Evolutionary conservation across 2,888 invertebrate genomes (phyloP).

Genomic region (Mechanitis mazaeus): DNA sequence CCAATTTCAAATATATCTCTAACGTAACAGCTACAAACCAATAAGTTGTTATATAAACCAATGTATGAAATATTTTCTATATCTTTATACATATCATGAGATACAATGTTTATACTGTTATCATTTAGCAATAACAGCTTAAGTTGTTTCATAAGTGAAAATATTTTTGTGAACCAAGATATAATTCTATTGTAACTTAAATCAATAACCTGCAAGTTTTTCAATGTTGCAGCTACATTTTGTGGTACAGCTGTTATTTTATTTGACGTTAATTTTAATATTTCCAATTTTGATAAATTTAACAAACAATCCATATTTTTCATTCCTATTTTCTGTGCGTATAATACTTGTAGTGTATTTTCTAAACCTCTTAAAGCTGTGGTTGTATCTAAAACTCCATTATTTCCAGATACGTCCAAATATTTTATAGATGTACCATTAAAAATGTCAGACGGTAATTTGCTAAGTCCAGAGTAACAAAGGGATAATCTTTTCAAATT

Average conservation of each 20-base stretch:
- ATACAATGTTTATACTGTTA: conserved; percentile 76
- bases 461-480: conserved; percentile 63
- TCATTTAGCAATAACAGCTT: conserved; percentile 61
- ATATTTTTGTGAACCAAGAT: conserved; percentile 71
- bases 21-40: conserved; percentile 77
- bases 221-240: conserved; percentile 46
- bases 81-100: conserved; percentile 75
- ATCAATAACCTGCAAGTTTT: conserved; percentile 64
- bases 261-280: conserved; percentile 70
- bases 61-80: conserved; percentile 64
- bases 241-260: conserved; percentile 57
- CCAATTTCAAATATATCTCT: conserved; percentile 69
- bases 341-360: conserved; percentile 57
- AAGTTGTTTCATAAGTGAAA: conserved; percentile 53
- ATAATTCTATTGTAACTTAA: conserved; percentile 72
- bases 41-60: conserved; percentile 74
- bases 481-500: conserved; percentile 49
- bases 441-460: conserved; percentile 55
- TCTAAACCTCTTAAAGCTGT: conserved; percentile 60
- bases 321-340: conserved; percentile 61
- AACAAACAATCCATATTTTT: conserved; percentile 51
- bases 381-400: conserved; percentile 45
- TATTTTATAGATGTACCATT: conserved; percentile 55
- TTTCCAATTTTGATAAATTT: conserved; percentile 55
- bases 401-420: conserved; percentile 77